Conservation (phyloP, 2,888 invertebrate species). For the Flabesymbios commensalis region DNA sequence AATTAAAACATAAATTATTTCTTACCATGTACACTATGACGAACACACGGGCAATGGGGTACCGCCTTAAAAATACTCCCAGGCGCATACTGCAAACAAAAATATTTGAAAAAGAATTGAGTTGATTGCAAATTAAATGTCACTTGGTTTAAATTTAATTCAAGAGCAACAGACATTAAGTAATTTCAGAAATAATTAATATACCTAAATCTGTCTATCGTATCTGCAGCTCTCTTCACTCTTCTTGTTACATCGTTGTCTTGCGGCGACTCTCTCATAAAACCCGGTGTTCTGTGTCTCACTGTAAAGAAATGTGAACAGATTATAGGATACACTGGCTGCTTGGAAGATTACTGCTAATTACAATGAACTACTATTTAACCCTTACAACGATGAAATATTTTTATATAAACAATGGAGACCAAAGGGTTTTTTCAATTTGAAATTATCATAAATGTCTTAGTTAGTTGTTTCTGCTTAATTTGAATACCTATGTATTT, state of each 20-base stretch:
- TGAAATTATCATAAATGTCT: too few relatives aligned
- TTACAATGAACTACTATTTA: too few relatives aligned
- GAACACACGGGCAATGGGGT: conserved; percentile 80
- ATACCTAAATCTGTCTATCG: conserved; percentile 73
- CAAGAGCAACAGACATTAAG: background rate
- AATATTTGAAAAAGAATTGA: background rate
- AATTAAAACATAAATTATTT: too few relatives aligned
- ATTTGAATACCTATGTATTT: too few relatives aligned
- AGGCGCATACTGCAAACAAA: conserved; percentile 69
- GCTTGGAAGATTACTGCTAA: too few relatives aligned
- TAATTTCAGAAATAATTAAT: background rate
- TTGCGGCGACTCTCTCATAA: conserved; percentile 76
- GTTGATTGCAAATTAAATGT: background rate
- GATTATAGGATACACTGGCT: too few relatives aligned
- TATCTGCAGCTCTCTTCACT: conserved; percentile 78
- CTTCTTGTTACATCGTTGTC: conserved; percentile 76
- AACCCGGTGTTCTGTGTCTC: conserved; percentile 68
- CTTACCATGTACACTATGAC: conserved; percentile 80
- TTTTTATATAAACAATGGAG: too few relatives aligned
- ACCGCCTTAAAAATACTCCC: conserved; percentile 78
- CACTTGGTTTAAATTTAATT: background rate
- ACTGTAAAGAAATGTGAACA: too few relatives aligned
- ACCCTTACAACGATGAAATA: too few relatives aligned
- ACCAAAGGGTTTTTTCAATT: too few relatives aligned
- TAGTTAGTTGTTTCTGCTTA: too few relatives aligned